phyloP scores from a whole-genome alignment of 2,888 invertebrate species.

The Gastrophysa polygoni region DNA sequence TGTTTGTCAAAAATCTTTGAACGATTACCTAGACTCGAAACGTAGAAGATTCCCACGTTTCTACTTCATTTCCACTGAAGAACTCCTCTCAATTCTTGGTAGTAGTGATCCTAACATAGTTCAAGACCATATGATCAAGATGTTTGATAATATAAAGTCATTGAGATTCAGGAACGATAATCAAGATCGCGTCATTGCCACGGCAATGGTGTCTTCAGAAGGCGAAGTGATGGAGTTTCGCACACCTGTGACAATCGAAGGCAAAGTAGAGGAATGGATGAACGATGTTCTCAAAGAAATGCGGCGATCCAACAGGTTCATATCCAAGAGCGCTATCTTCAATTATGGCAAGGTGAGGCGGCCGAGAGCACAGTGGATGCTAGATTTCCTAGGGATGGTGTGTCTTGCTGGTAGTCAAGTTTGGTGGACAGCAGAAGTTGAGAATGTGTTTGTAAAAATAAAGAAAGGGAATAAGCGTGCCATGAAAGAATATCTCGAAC shows the following conservation, averaged over 20 bases:
- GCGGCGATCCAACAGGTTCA: conserved; percentile 80
- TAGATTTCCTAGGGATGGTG: conserved; percentile 79
- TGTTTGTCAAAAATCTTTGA: conserved; percentile 88
- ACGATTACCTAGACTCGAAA: conserved; percentile 88
- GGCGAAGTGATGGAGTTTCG: conserved; percentile 87
- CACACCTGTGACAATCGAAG: conserved; percentile 71
- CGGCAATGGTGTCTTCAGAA: conserved; percentile 87
- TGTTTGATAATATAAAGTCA: conserved; percentile 90
- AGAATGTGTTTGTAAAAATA: conserved; percentile 81
- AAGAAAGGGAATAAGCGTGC: conserved; percentile 79
- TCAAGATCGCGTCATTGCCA: conserved; percentile 70
- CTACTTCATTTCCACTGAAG: conserved; percentile 94
- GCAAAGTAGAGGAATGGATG: conserved; percentile 94
- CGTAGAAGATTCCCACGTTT: conserved; percentile 88
- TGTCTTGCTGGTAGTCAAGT: conserved; percentile 79
- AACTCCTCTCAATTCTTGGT: conserved; percentile 86
- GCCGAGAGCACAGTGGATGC: conserved; percentile 82
- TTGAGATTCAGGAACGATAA: conserved; percentile 72
- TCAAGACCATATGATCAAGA: conserved; percentile 94
- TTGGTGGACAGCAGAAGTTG: conserved; percentile 97
- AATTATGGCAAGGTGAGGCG: conserved; percentile 79
- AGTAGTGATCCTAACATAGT: conserved; percentile 83
- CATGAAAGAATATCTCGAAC: conserved; percentile 86
- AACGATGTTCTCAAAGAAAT: conserved; percentile 82
- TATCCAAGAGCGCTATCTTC: conserved; percentile 87